These are phyloP conservation scores for Hoplostethus mediterraneus DNA, from an alignment of 2,797 vertebrate species.

Conservation along the genomic window DNA sequence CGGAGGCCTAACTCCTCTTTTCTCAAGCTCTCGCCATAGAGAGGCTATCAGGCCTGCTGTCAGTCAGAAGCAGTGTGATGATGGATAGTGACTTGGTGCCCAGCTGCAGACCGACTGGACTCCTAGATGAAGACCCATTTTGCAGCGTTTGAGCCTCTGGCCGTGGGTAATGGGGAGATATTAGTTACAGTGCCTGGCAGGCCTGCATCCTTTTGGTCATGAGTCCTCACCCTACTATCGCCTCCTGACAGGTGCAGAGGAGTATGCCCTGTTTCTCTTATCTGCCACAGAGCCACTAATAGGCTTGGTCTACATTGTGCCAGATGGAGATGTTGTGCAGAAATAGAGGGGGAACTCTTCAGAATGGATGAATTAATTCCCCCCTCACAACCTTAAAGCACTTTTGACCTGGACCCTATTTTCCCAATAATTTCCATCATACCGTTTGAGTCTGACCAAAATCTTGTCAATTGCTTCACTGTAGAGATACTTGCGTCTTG, in stretches of 20 bases:
- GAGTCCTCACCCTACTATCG: constrained; percentile 35
- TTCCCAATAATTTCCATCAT: background rate
- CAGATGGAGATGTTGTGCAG: constrained; percentile 17
- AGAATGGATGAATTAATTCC: background rate
- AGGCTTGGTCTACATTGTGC: constrained; percentile 4
- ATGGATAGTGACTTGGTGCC: constrained; percentile 49
- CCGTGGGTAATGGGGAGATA: constrained; percentile 65
- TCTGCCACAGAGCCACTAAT: constrained; percentile 36
- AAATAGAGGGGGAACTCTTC: background rate
- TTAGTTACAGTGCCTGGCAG: constrained; percentile 60
- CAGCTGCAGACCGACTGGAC: constrained; percentile 47
- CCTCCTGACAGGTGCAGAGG: constrained; percentile 36
- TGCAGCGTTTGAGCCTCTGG: constrained; percentile 50
- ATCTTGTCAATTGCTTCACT: too few relatives aligned
- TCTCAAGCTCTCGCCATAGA: background rate
- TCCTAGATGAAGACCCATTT: constrained; percentile 42
- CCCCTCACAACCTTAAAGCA: background rate
- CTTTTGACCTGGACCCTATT: background rate
- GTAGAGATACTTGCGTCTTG: too few relatives aligned
- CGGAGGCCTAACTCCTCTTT: background rate
- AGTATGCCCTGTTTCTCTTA: constrained; percentile 23
- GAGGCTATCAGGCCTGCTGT: constrained; percentile 51
- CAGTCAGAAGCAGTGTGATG: constrained; percentile 52
- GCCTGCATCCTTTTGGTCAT: constrained; percentile 46
- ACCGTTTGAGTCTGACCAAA: background rate